phyloP scores from a whole-genome alignment of 2,113 vertebrate species.

The Siniperca knerii region DNA sequence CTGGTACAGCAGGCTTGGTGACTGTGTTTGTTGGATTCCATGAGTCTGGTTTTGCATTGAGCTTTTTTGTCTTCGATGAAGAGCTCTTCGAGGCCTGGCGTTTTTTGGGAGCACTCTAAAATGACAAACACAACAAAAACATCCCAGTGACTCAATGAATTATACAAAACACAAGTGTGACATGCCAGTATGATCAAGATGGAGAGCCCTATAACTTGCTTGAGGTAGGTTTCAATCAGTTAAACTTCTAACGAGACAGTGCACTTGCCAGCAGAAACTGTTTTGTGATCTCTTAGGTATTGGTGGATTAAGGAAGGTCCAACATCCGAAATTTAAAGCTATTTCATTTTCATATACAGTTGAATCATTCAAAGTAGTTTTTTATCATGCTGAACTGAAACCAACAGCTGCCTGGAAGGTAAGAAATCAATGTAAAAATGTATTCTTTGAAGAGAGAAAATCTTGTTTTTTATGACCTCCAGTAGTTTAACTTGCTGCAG shows the following conservation, averaged over 20 bases:
- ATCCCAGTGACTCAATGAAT: neutral
- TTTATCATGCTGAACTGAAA: neutral
- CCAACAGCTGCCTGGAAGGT: neutral
- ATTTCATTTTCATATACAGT: neutral
- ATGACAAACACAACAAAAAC: constrained; percentile 27
- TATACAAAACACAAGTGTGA: neutral
- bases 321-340: neutral
- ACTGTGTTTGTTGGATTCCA: neutral
- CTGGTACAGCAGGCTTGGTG: neutral
- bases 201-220: neutral
- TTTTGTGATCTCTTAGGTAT: neutral
- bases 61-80: neutral
- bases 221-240: neutral
- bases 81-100: constrained; percentile 29
- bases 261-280: neutral
- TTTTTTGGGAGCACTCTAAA: constrained; percentile 63
- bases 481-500: neutral
- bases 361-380: neutral
- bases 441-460: neutral
- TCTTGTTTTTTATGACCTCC: neutral
- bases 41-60: neutral
- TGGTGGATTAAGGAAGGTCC: neutral
- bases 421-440: neutral
- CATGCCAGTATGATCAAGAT: neutral
- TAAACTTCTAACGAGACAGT: neutral